Evolutionary conservation across 2,113 vertebrate genomes (phyloP).

Genomic region (human): DNA sequence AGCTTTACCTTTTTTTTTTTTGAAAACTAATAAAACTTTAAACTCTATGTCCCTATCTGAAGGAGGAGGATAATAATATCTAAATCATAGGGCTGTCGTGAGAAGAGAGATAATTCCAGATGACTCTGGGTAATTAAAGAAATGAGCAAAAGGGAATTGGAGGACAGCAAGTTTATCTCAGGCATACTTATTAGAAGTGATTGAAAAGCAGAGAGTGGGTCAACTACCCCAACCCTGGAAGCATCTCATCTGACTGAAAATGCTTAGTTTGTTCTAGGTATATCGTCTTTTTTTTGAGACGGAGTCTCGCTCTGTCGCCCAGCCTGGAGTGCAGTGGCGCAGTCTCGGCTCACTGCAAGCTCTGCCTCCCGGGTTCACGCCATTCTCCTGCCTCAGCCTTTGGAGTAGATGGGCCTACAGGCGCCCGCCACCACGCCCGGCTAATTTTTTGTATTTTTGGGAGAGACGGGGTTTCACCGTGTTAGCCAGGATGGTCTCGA

Average conservation of each 20-base stretch:
- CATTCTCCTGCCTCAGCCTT: no score
- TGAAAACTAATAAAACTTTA: background rate
- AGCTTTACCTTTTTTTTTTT: background rate
- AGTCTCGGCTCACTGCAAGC: no score
- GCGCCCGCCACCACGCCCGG: no score
- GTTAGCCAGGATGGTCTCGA: no score
- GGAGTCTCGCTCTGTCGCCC: no score
- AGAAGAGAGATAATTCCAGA: background rate
- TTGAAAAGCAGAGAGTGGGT: background rate
- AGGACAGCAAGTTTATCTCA: background rate
- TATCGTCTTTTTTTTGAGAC: background rate
- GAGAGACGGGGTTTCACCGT: no score
- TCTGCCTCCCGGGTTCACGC: no score
- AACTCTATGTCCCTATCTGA: background rate
- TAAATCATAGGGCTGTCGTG: background rate
- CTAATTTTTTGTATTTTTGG: no score
- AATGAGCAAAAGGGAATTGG: background rate
- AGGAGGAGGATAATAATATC: background rate
- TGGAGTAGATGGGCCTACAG: no score
- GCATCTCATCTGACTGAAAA: no score
- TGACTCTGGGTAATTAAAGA: background rate
- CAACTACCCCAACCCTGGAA: fast-evolving
- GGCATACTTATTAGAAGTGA: fast-evolving
- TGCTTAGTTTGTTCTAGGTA: no score
- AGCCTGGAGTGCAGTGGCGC: no score